phyloP scores from a whole-genome alignment of 2,888 invertebrate genomes.

The Parnassius apollo region DNA sequence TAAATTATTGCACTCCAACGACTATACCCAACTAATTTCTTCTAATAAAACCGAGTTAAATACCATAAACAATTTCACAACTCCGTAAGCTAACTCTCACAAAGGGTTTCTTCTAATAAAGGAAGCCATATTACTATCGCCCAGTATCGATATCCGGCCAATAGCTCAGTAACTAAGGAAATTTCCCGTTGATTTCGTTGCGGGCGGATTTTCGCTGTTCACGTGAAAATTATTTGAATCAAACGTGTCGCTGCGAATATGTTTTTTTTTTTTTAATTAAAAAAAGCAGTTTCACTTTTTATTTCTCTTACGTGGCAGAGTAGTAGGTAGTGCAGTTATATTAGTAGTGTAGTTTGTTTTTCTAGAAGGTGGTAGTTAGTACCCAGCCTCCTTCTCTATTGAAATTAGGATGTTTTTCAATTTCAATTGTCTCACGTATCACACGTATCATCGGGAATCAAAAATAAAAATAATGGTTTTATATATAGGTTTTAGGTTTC shows the following conservation, averaged over 20 bases:
- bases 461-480: too few relatives aligned
- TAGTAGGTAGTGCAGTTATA: too few relatives aligned
- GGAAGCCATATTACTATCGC: constrained; percentile 9
- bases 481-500: too few relatives aligned
- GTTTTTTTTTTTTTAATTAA: background rate
- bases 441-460: too few relatives aligned
- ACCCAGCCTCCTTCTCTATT: too few relatives aligned
- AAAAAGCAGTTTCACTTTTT: too few relatives aligned
- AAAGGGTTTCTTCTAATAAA: constrained; percentile 18
- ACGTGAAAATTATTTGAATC: constrained; percentile 7
- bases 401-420: too few relatives aligned
- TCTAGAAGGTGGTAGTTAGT: too few relatives aligned
- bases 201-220: constrained; percentile 9
- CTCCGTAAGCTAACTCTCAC: constrained; percentile 5
- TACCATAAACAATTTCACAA: constrained; percentile 7
- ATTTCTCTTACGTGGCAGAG: too few relatives aligned
- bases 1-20: constrained; percentile 1
- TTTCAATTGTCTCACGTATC: too few relatives aligned
- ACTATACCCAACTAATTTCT: background rate
- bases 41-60: constrained; percentile 4
- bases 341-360: too few relatives aligned
- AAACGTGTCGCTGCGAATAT: background rate
- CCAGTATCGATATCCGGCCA: constrained; percentile 5
- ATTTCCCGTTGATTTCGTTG: constrained; percentile 5
- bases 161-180: constrained; percentile 12